Conservation (phyloP, 2,888 invertebrate genomes). For the Tachina lurida region DNA sequence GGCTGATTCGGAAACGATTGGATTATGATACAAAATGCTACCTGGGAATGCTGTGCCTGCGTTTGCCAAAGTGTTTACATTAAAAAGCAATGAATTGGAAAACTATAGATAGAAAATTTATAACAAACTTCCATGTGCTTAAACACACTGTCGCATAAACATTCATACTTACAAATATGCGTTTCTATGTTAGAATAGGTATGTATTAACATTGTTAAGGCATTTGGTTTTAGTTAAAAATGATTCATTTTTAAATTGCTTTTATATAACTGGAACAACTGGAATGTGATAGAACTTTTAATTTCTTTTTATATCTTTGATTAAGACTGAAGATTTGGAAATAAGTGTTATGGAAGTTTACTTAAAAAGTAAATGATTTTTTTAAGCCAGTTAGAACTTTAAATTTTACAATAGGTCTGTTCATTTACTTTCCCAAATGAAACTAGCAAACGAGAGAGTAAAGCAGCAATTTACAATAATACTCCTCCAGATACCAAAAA, state of each 20-base stretch:
- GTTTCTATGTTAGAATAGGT: background rate
- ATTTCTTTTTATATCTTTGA: background rate
- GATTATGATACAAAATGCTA: too few relatives aligned
- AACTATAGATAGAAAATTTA: constrained; percentile 62
- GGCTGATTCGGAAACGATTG: too few relatives aligned
- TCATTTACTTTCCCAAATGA: too few relatives aligned
- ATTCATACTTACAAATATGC: background rate
- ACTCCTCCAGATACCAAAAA: too few relatives aligned
- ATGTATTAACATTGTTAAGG: background rate
- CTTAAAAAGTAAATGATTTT: too few relatives aligned
- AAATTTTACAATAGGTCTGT: too few relatives aligned
- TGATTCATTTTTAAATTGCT: background rate
- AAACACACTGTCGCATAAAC: background rate
- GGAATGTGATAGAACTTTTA: constrained; percentile 34
- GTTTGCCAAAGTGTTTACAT: constrained; percentile 29
- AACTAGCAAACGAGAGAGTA: too few relatives aligned
- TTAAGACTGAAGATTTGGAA: background rate
- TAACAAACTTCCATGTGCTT: constrained; percentile 38
- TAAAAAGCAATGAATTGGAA: constrained; percentile 61
- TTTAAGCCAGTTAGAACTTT: too few relatives aligned
- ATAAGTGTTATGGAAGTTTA: background rate
- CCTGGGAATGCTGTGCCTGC: background rate
- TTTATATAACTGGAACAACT: constrained; percentile 30
- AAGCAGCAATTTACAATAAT: too few relatives aligned
- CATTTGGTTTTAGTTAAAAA: constrained; percentile 18